These are phyloP conservation scores for Alligator sinensis DNA, from an alignment of 2,113 vertebrate species.

Conservation along the genomic window DNA sequence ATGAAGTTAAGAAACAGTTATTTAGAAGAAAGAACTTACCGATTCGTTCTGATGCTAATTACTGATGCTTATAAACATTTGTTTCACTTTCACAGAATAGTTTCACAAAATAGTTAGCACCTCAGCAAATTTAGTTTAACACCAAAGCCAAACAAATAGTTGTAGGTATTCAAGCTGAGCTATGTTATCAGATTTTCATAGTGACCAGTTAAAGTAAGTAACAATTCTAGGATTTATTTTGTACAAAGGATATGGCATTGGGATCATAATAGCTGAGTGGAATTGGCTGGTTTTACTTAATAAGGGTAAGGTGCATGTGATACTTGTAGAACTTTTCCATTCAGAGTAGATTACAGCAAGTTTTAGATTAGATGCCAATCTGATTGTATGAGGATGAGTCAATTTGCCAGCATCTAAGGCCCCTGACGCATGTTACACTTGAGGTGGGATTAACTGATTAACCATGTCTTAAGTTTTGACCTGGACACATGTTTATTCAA, in stretches of 20 bases:
- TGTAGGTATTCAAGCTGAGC: background rate
- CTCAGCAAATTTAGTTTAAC: slow-evolving; percentile 48
- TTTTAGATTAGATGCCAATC: background rate
- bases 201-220: slow-evolving; percentile 25
- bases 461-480: too few species aligned
- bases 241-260: background rate
- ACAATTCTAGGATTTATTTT: background rate
- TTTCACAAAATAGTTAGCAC: background rate
- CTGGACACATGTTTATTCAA: too few species aligned
- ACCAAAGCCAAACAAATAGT: background rate
- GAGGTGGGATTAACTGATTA: too few species aligned
- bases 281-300: background rate
- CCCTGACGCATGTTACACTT: too few species aligned
- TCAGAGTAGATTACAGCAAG: background rate
- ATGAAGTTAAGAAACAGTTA: background rate
- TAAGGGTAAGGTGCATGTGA: background rate
- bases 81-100: background rate
- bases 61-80: background rate
- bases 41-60: slow-evolving; percentile 2
- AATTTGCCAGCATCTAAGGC: background rate
- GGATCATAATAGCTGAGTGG: background rate
- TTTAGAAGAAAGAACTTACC: slow-evolving; percentile 23
- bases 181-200: slow-evolving; percentile 40
- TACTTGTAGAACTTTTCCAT: background rate
- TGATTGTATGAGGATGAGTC: background rate